Evolutionary conservation across 2,113 vertebrate genomes (phyloP).

Genomic region (Thinocorus orbignyianus): DNA sequence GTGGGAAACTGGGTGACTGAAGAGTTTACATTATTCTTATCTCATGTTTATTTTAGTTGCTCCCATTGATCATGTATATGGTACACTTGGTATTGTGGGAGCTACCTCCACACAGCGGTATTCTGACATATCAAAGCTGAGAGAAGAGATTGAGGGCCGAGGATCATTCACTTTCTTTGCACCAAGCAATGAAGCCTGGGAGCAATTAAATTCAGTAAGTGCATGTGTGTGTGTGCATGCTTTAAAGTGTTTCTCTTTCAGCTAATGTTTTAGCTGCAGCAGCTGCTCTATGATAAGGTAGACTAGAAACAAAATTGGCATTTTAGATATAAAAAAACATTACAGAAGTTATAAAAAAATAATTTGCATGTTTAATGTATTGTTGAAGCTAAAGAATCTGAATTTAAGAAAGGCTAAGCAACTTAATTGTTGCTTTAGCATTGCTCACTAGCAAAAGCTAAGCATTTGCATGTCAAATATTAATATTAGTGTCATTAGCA

Average conservation of each 20-base stretch:
- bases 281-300: not conserved
- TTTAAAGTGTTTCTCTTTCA: not conserved
- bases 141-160: slow-evolving; percentile 88
- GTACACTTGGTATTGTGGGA: slow-evolving; percentile 88
- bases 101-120: slow-evolving; percentile 86
- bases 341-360: not conserved
- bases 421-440: too few relatives aligned
- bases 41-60: slow-evolving; percentile 77
- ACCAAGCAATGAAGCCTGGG: slow-evolving; percentile 96
- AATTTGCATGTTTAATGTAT: not conserved
- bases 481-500: not conserved
- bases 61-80: slow-evolving; percentile 93
- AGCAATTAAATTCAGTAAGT: slow-evolving; percentile 85
- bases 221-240: not conserved
- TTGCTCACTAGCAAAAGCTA: not conserved
- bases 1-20: not conserved
- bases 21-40: not conserved
- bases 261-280: not conserved
- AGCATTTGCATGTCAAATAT: not conserved
- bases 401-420: not conserved
- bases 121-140: slow-evolving; percentile 85
- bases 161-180: slow-evolving; percentile 95
- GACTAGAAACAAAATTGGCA: not conserved
- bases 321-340: not conserved
- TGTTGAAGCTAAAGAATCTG: not conserved